A percentile compares a stretch with the other conserved stretches of the same genome.
Evolutionary conservation across 2,113 vertebrate genomes (phyloP).

Genomic region (Gallinago paraguaiae): DNA sequence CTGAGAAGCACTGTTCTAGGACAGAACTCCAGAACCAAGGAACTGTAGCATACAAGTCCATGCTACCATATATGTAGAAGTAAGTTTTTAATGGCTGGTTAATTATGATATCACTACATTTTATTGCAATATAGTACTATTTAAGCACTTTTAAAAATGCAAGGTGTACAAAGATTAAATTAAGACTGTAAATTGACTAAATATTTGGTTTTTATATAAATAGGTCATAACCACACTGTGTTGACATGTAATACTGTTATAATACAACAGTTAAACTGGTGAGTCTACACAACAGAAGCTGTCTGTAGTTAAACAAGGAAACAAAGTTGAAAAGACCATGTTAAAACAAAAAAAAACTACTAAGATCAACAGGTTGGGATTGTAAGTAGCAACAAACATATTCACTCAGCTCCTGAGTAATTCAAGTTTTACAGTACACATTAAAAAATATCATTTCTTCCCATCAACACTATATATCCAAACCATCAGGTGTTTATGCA

Average conservation of each 20-base stretch:
- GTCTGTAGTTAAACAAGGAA: slow-evolving; percentile 82
- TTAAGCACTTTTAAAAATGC: slow-evolving; percentile 89
- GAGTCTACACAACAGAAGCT: slow-evolving; percentile 83
- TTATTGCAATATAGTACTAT: slow-evolving; percentile 88
- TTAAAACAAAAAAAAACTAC: slow-evolving; percentile 81
- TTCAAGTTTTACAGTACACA: slow-evolving; percentile 84
- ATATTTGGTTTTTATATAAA: slow-evolving; percentile 95
- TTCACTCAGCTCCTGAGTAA: slow-evolving; percentile 88
- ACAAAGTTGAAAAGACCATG: slow-evolving; percentile 82
- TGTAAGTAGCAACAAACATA: slow-evolving; percentile 83
- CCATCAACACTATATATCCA: slow-evolving; percentile 84
- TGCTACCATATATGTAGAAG: slow-evolving; percentile 70
- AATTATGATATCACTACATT: slow-evolving; percentile 86
- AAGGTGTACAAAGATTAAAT: slow-evolving; percentile 88
- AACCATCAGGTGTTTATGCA: slow-evolving; percentile 77
- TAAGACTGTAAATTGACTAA: slow-evolving; percentile 89
- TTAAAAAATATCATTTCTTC: slow-evolving; percentile 83
- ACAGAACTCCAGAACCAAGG: background rate
- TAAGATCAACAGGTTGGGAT: slow-evolving; percentile 81
- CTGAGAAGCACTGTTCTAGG: fast-evolving
- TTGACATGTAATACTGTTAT: slow-evolving; percentile 91
- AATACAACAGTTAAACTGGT: slow-evolving; percentile 87
- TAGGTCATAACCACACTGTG: slow-evolving; percentile 90
- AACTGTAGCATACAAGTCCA: background rate
- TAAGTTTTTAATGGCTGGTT: slow-evolving; percentile 87